A percentile compares a stretch with the other conserved stretches of the same genome.
Conservation (phyloP, 2,113 vertebrate species). For the Sitta europaea region DNA sequence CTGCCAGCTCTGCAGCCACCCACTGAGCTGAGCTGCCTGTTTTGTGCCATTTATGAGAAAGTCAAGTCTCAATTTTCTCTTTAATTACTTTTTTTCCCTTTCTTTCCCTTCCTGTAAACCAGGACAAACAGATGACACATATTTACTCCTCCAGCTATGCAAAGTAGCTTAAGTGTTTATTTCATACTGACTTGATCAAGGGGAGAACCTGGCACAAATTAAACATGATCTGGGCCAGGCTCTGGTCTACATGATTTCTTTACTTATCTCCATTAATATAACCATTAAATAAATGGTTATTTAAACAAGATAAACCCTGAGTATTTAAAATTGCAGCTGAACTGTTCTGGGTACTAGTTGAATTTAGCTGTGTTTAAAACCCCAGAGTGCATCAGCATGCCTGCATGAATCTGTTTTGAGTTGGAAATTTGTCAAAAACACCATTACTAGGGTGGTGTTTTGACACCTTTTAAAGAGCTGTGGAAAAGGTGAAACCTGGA, state of each 20-base stretch:
- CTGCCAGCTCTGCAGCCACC: not conserved
- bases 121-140: not conserved
- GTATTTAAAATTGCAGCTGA: not conserved
- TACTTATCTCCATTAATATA: not conserved
- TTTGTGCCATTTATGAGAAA: conserved; percentile 11
- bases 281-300: too few species aligned
- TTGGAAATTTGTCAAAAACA: not conserved
- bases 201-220: not conserved
- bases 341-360: not conserved
- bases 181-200: not conserved
- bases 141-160: not conserved
- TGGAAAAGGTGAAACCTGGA: not conserved
- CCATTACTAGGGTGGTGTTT: not conserved
- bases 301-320: not conserved
- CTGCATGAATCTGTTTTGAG: not conserved
- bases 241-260: not conserved
- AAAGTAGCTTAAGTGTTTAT: not conserved
- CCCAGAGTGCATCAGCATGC: accelerated
- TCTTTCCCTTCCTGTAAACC: not conserved
- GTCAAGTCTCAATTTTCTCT: not conserved
- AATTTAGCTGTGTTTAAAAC: not conserved
- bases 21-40: not conserved
- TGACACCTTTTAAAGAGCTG: not conserved
- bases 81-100: not conserved
- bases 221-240: not conserved